A percentile compares a stretch with the other conserved stretches of the same genome.
These are phyloP conservation scores for Pachypanchax playfairii DNA, from an alignment of 2,113 vertebrate genomes.

Conservation along the genomic window DNA sequence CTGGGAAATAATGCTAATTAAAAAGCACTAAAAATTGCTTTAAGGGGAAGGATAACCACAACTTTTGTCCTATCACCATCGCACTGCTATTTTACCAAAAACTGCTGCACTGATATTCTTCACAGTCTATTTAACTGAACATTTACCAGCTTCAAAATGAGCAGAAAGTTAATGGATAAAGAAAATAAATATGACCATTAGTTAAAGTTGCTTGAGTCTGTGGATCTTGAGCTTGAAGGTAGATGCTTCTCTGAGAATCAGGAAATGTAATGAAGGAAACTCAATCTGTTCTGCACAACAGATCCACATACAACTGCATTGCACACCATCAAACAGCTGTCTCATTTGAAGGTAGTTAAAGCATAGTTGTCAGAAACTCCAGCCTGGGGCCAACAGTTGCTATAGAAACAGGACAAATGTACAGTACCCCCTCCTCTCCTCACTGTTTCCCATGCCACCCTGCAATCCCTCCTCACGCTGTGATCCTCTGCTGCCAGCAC, in stretches of 20 bases:
- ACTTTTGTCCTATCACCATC: slow-evolving; percentile 46
- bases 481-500: slow-evolving; percentile 75
- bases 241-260: slow-evolving; percentile 31
- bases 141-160: neutral
- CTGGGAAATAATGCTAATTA: slow-evolving; percentile 68
- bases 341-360: slow-evolving; percentile 63
- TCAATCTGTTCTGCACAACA: slow-evolving; percentile 23
- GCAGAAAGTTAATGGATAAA: neutral
- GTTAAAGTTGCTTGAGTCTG: slow-evolving; percentile 30
- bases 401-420: slow-evolving; percentile 79
- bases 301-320: slow-evolving; percentile 16
- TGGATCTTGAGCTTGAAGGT: neutral
- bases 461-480: slow-evolving; percentile 69
- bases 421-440: slow-evolving; percentile 41
- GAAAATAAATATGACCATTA: neutral
- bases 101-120: neutral
- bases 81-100: slow-evolving; percentile 4
- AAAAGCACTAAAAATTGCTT: slow-evolving; percentile 56
- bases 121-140: neutral
- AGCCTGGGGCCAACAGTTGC: slow-evolving; percentile 72
- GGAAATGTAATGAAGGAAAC: slow-evolving; percentile 42
- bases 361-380: slow-evolving; percentile 68
- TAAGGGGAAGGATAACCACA: slow-evolving; percentile 32
- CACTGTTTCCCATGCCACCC: slow-evolving; percentile 42
- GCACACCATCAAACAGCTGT: slow-evolving; percentile 53